Base-by-base conservation (phyloP, 2,113 vertebrate species). In the Trochalopteron elliotii region DNA sequence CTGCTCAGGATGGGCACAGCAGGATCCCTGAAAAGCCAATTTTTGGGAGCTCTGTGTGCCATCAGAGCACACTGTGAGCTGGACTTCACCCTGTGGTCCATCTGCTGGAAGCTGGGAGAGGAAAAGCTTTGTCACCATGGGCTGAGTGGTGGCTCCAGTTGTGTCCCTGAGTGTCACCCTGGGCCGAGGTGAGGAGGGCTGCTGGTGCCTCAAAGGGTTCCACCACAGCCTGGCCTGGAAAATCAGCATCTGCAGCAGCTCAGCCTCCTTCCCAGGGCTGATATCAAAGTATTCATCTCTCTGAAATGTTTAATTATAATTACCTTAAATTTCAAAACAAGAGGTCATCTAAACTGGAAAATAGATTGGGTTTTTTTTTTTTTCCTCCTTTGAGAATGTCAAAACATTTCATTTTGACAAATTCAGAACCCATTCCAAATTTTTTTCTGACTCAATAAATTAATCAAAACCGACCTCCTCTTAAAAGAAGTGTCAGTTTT, bases 331-430 rank as follows among this genome's bases (percentile, higher is more conserved):
- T 96, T 93, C 84, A 88, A 80, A 96, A 83, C 75, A 86, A 61
- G 79, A 76, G 90, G 93, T 95, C 95, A 96, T 65, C 71, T 55
- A 83, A 88, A 90, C 78, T 93, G 94, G 90, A 96, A 94, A 96
- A 92, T 18, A 93, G 52, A 59, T 88, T 44, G 5, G 35, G 22
- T 4, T 18, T 27, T 39, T 70, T 82, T 88, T 85, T 40, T 65
- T 39, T 39, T 33, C 60, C 19, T 71, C 39, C 42, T 74, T 47
- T 67, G 35, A 91, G 85, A 83, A 88, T 70, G 87, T 95, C 94
- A 95, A 95, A 96, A 90, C 91, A 80, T 42, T 96, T 93, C 67
- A 63, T 96, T 95, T 86, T 93, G 95, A 91, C 75, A 80, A 91
- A 90, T 77, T 80, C 60, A 63, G 55, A 85, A 74, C 67, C 75